Evolutionary conservation across 2,113 vertebrate species (phyloP), one percentile per base, ranked within the genome.

Genomic region (Eulacestoma nigropectus): DNA sequence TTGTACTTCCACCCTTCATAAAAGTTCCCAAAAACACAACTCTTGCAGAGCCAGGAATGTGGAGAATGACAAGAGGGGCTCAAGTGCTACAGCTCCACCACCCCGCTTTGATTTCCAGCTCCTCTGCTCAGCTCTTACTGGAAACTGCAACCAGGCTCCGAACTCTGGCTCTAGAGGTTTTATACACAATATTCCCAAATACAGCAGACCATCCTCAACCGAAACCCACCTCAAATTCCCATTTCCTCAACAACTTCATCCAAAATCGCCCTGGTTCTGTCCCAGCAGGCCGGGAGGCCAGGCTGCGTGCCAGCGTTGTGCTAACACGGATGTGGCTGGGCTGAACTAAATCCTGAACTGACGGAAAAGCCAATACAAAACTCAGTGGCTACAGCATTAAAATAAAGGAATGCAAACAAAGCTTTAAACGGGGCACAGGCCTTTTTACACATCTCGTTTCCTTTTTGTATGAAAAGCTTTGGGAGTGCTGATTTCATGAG

Each of bases 231-330:
- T 27, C 46, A 11, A 62, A 41, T 11, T n/a, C 57, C 49, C 65
- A 79, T 23, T 4, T 67, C 63, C 16, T 39, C 87, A 62, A 32
- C 12, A 68, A 1, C 7, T 27, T 32, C 19, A 64, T 16, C 29
- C 56, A 13, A 55, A 62, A 33, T 6, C 18, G 9, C 16, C 62
- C 49, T 10, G 37, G n/a, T 49, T 17, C 46, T 75, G 49, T 8
- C 22, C 2, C 10, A 75, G n/a, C 11, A 52, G 30, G 52, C 17
- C 0, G 0, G 11, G 55, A 67, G 26, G 73, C 19, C 27, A 23
- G 42, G 46, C 42, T 0, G 1, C 46, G 56, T 11, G 19, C 39
- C 84, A 75, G 27, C 0, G 0, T 4, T 19, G 75, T 62, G 75
- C 70, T 75, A 62, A 50, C 37, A 65, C 0, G 0, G 82, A 57